phyloP scores from a whole-genome alignment of 92 coral and sea anemone genomes.

The Umimayanthus chanpuru region DNA sequence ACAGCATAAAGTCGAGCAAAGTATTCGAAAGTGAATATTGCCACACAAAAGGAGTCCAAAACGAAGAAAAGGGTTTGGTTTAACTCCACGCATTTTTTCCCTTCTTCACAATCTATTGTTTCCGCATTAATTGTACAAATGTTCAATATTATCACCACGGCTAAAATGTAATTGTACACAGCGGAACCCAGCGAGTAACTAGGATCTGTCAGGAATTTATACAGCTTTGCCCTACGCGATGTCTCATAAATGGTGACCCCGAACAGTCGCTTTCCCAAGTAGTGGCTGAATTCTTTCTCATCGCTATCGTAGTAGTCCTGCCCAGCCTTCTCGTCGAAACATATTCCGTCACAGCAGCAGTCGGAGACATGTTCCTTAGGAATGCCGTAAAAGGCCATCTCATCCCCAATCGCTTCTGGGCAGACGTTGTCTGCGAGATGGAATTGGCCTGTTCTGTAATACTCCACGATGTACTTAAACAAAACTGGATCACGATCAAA shows the following conservation, averaged over 20 bases:
- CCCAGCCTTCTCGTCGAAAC: conserved; percentile 58
- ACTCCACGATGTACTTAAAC: conserved; percentile 83
- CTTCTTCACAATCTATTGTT: conserved; percentile 62
- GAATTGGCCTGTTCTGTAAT: conserved; percentile 85
- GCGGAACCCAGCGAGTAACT: conserved; percentile 67
- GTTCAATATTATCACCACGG: conserved; percentile 72
- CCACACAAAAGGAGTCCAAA: conserved; percentile 82
- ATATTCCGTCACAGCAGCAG: conserved; percentile 82
- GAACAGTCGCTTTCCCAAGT: not conserved
- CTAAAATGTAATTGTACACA: conserved; percentile 68
- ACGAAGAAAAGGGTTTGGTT: conserved; percentile 50
- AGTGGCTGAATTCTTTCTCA: conserved; percentile 21
- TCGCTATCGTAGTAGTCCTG: conserved; percentile 31
- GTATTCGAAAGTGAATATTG: conserved; percentile 76
- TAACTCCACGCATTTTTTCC: conserved; percentile 51
- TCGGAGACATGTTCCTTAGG: conserved; percentile 71
- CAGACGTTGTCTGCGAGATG: conserved; percentile 73
- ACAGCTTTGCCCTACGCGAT: conserved; percentile 57
- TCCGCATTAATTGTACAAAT: conserved; percentile 78
- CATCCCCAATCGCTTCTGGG: conserved; percentile 82
- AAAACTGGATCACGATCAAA: conserved; percentile 88
- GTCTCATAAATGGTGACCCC: conserved; percentile 29
- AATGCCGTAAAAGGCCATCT: conserved; percentile 75
- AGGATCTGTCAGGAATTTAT: conserved; percentile 73
- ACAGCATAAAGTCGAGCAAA: conserved; percentile 72